Conservation (phyloP, 2,113 vertebrate genomes). For the Menidia beryllina region DNA sequence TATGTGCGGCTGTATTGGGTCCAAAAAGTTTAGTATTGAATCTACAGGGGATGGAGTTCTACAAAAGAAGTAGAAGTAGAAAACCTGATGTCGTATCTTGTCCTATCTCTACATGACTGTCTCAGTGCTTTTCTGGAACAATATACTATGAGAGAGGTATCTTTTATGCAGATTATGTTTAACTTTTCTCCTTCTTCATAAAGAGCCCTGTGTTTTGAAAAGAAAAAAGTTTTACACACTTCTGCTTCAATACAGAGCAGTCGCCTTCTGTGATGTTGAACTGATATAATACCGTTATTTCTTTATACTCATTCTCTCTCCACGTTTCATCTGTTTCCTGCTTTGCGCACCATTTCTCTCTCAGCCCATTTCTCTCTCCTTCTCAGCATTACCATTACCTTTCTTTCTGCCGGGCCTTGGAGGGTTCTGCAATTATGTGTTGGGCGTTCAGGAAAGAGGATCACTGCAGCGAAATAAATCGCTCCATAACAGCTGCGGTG, state of each 20-base stretch:
- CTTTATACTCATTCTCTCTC: conserved; percentile 6
- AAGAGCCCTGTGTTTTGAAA: conserved; percentile 39
- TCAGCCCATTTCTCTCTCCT: conserved; percentile 24
- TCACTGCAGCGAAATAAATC: conserved; percentile 77
- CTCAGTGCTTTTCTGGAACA: too few relatives aligned
- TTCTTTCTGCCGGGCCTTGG: conserved; percentile 66
- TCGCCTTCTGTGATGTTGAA: conserved; percentile 53
- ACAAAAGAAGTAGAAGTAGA: too few relatives aligned
- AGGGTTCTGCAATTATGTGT: conserved; percentile 77
- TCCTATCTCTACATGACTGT: too few relatives aligned
- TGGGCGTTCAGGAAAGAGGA: conserved; percentile 66
- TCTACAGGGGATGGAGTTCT: too few relatives aligned
- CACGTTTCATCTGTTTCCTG: conserved; percentile 24
- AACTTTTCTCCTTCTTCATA: conserved; percentile 16
- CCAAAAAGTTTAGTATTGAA: too few relatives aligned
- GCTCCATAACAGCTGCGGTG: conserved; percentile 80
- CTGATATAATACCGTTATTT: conserved; percentile 58
- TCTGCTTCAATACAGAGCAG: conserved; percentile 39
- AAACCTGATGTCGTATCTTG: too few relatives aligned
- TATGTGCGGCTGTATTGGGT: too few relatives aligned
- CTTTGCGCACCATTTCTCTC: conserved; percentile 34
- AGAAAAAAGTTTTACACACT: conserved; percentile 38
- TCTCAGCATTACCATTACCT: conserved; percentile 40
- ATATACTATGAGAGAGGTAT: too few relatives aligned
- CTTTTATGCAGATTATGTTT: too few relatives aligned